A percentile compares a stretch with the other conserved stretches of the same genome.
phyloP scores from a whole-genome alignment of 2,797 vertebrate genomes.

The Mycteria americana region DNA sequence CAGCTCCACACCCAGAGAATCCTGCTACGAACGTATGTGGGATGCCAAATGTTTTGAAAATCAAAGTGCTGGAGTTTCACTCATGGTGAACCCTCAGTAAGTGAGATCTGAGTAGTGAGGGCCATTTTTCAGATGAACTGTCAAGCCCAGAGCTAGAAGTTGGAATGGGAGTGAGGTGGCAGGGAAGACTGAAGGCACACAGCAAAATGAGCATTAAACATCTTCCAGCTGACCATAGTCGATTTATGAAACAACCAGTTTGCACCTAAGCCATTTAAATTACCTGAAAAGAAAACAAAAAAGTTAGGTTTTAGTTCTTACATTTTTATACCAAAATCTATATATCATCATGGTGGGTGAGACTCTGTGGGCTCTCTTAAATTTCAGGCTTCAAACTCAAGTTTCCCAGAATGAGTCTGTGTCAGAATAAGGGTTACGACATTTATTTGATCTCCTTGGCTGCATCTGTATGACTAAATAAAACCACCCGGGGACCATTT shows the following conservation, averaged over 20 bases:
- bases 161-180: neutral
- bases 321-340: neutral
- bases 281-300: neutral
- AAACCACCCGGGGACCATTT: neutral
- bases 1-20: neutral
- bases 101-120: neutral
- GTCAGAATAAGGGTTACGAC: neutral
- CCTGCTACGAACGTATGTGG: fast-evolving
- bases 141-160: neutral
- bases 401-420: neutral
- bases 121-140: neutral
- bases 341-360: neutral
- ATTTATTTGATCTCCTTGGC: neutral
- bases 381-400: neutral
- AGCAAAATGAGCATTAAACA: neutral
- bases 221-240: neutral
- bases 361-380: neutral
- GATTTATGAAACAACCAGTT: neutral
- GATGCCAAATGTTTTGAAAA: neutral
- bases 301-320: neutral
- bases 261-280: neutral
- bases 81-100: neutral
- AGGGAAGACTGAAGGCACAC: neutral
- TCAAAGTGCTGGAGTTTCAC: neutral
- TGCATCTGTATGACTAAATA: neutral